phyloP scores from a whole-genome alignment of 2,797 vertebrate genomes.

The Pogoniulus pusillus region DNA sequence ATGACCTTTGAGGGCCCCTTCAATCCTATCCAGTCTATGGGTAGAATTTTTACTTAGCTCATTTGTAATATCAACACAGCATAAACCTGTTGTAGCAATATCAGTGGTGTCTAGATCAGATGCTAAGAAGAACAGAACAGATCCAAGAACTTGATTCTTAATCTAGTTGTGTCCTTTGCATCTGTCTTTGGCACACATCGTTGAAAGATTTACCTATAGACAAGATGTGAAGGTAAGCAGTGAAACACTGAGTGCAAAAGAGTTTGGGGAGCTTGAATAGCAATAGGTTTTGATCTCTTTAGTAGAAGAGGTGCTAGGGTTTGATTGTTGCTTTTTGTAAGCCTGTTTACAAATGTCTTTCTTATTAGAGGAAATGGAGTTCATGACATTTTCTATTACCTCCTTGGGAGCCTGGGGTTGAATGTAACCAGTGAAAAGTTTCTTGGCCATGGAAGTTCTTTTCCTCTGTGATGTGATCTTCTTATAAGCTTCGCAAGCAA shows the following conservation, averaged over 20 bases:
- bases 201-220: neutral
- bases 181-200: neutral
- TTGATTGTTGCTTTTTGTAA: neutral
- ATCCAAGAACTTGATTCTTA: neutral
- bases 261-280: neutral
- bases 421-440: slow-evolving; percentile 87
- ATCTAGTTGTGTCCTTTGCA: neutral
- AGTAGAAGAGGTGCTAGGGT: neutral
- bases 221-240: neutral
- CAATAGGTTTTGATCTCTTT: neutral
- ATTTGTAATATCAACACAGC: neutral
- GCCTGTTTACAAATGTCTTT: neutral
- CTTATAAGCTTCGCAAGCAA: slow-evolving; percentile 88
- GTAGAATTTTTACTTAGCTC: neutral
- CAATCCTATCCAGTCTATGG: too few species aligned
- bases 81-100: neutral
- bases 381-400: slow-evolving; percentile 62
- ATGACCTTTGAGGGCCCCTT: too few species aligned
- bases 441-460: slow-evolving; percentile 82
- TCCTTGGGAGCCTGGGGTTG: slow-evolving; percentile 85
- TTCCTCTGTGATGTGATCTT: slow-evolving; percentile 82
- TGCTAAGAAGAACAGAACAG: neutral
- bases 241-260: neutral
- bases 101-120: neutral
- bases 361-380: neutral